phyloP scores from a whole-genome alignment of 2,888 invertebrate species.

The Plusia festucae region DNA sequence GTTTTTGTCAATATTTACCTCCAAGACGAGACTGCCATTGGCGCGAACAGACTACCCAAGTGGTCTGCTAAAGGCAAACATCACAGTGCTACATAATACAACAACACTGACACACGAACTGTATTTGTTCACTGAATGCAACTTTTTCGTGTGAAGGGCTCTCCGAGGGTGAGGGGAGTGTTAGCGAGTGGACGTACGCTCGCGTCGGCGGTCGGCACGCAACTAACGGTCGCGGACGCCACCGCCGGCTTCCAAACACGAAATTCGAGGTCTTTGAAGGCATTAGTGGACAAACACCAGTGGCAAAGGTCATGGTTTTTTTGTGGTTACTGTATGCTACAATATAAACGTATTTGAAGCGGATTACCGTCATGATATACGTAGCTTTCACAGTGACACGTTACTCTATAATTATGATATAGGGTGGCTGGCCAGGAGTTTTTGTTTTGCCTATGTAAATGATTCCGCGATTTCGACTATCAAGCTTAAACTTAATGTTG shows the following conservation, averaged over 20 bases:
- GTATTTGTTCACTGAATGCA: constrained; percentile 64
- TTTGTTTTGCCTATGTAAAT: constrained; percentile 22
- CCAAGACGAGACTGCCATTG: constrained; percentile 71
- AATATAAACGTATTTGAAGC: constrained; percentile 42
- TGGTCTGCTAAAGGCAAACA: constrained; percentile 56
- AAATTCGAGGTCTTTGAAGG: constrained; percentile 79
- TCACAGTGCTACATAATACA: constrained; percentile 69
- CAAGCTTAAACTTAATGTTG: constrained; percentile 44
- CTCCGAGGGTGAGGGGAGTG: constrained; percentile 44
- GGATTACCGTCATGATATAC: constrained; percentile 40
- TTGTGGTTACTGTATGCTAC: constrained; percentile 47
- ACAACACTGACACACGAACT: constrained; percentile 61
- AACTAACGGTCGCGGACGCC: constrained; percentile 75
- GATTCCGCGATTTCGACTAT: constrained; percentile 31
- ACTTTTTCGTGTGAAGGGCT: constrained; percentile 68
- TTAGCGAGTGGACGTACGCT: constrained; percentile 67
- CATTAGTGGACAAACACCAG: constrained; percentile 75
- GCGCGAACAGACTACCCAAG: constrained; percentile 69
- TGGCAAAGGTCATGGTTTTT: constrained; percentile 82
- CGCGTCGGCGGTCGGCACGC: constrained; percentile 76
- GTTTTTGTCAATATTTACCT: constrained; percentile 83
- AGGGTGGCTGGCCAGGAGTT: constrained; percentile 19
- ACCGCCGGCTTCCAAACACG: constrained; percentile 72
- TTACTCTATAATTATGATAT: constrained; percentile 42
- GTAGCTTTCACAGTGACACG: constrained; percentile 22